Evolutionary conservation across 2,113 vertebrate genomes (phyloP), one percentile per base, ranked within the genome.

Genomic region (Nannospalax galili): DNA sequence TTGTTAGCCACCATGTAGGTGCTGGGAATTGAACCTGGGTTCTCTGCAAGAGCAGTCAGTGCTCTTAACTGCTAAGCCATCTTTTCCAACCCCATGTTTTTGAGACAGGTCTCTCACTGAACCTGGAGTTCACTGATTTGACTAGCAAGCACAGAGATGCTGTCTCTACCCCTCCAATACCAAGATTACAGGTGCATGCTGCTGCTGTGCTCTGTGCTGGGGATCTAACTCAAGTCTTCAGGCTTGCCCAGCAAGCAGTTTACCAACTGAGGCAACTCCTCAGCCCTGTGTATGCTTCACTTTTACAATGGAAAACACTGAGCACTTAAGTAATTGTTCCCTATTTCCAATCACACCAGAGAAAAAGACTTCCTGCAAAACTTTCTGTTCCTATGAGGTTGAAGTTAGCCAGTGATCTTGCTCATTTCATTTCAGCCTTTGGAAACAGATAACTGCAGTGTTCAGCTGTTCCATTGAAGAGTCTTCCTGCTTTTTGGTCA

Each of bases 341-440:
- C n/a, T 48, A 6, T 93, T 15, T 89, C 32, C 20, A 42, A 7
- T 7, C 7, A 65, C 45, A 81, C 45, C 11, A 45, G 11, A 84
- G 72, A 42, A 78, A 52, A 37, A 22, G 40, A 64, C 7, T 82
- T 17, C 40, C 8, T 72, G 42, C 30, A 24, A 62, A 90, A 35
- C 22, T 10, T 64, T 56, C 35, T 56, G 79, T 45, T 78, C 22
- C 77, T 19, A n/a, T 81, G 69, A 95, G 45, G 40, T 1, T 85
- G 58, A 74, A 90, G 24, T 32, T 58, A 94, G 42, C 30, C 28
- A 19, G 56, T 37, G 62, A 90, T 37, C 28, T 62, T 82, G 32
- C 64, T 90, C 30, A 28, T 87, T 96, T 80, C 35, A 70, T 90
- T 90, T 95, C 9, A 77, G 45, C 62, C 52, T 85, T 95, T 92